Conservation (phyloP, 2,888 invertebrate species). For the Sipha maydis region DNA sequence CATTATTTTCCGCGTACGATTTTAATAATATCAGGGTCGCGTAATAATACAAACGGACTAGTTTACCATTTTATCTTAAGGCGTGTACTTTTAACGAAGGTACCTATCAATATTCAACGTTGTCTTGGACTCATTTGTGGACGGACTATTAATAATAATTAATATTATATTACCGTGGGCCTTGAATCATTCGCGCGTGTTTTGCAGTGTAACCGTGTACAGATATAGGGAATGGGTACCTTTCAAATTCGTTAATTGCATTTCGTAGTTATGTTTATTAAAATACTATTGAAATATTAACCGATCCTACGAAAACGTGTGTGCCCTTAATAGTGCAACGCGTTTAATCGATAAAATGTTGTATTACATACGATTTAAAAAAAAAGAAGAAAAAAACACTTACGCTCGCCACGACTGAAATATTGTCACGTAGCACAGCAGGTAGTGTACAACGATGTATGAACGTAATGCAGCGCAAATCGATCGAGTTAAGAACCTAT, state of each 20-base stretch:
- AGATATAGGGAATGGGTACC: background rate
- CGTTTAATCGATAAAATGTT: too few species aligned
- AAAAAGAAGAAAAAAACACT: too few species aligned
- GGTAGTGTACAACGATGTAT: background rate
- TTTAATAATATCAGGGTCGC: background rate
- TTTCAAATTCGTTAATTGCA: background rate
- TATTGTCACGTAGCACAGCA: background rate
- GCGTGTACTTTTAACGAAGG: background rate
- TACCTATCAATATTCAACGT: background rate
- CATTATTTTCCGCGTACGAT: background rate
- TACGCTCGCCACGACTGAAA: too few species aligned
- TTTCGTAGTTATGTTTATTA: background rate
- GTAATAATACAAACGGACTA: background rate
- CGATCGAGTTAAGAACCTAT: background rate
- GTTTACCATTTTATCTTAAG: background rate
- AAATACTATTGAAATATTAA: too few species aligned
- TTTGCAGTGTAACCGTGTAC: background rate
- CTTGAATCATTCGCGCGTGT: constrained; percentile 4
- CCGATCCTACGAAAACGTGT: too few species aligned
- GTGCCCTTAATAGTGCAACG: too few species aligned
- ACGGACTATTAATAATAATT: background rate
- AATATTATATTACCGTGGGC: background rate
- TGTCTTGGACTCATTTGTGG: background rate
- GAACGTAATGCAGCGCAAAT: background rate
- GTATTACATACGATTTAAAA: too few species aligned